phyloP scores from a whole-genome alignment of 2,113 vertebrate genomes.

The Prunella fulvescens region DNA sequence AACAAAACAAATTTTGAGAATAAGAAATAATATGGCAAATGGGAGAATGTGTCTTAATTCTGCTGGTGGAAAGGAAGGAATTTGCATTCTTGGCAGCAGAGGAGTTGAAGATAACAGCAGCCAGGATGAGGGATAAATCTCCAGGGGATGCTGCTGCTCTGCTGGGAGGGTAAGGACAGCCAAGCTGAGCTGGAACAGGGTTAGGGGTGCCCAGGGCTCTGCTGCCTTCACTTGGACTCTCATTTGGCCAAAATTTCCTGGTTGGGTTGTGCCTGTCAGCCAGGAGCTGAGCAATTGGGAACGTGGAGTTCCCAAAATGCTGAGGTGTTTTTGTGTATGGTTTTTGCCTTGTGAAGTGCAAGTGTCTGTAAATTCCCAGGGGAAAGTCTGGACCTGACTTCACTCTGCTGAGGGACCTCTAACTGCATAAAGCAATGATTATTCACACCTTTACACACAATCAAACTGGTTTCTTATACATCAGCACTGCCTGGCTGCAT shows the following conservation, averaged over 20 bases:
- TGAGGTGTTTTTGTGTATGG: accelerated
- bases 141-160: background rate
- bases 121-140: background rate
- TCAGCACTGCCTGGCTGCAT: background rate
- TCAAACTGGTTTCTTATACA: background rate
- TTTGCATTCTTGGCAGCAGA: background rate
- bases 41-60: background rate
- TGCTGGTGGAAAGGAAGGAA: background rate
- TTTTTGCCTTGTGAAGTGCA: background rate
- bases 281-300: background rate
- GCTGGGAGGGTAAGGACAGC: background rate
- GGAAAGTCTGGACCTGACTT: background rate
- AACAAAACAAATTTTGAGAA: background rate
- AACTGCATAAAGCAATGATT: background rate
- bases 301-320: background rate
- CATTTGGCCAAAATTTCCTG: background rate
- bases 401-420: background rate
- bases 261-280: background rate
- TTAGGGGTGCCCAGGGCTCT: background rate
- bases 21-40: background rate
- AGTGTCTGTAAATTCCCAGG: background rate
- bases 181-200: background rate
- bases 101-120: background rate
- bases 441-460: background rate
- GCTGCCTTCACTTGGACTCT: background rate